Conservation (phyloP, 1,140 invertebrate species). For the Psix sp. region DNA sequence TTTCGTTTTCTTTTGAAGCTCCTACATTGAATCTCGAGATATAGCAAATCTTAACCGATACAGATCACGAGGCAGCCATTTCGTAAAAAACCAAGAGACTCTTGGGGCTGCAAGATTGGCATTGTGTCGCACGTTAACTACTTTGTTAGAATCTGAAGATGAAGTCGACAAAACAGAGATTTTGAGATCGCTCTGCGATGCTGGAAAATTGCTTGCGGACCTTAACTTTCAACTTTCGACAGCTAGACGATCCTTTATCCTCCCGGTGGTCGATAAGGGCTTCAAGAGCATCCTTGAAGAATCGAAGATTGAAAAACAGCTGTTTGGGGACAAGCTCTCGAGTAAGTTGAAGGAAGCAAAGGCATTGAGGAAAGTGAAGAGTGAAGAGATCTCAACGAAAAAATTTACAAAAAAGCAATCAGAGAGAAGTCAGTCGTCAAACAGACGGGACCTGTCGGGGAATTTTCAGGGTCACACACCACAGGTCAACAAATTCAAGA, state of each 20-base stretch:
- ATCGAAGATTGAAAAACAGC: constrained; percentile 10
- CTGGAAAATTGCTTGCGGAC: too few relatives aligned
- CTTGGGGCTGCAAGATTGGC: constrained; percentile 1
- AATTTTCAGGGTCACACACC: constrained; percentile 7
- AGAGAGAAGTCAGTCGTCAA: constrained; percentile 15
- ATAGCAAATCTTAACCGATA: constrained; percentile 13
- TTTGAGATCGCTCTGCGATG: not conserved
- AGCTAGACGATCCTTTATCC: constrained; percentile 34
- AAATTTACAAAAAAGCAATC: constrained; percentile 4
- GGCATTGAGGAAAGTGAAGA: constrained; percentile 3
- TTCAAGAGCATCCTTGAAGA: constrained; percentile 35
- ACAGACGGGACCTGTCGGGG: constrained; percentile 9
- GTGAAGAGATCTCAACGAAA: constrained; percentile 14
- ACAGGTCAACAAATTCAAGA: constrained; percentile 17
- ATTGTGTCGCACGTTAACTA: not conserved
- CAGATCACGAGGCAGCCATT: constrained; percentile 9
- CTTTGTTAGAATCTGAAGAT: not conserved
- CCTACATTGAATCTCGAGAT: constrained; percentile 12
- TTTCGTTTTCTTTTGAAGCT: constrained; percentile 9
- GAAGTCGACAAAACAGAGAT: not conserved
- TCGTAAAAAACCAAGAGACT: constrained; percentile 11
- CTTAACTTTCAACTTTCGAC: constrained; percentile 20
- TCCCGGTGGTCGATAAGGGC: constrained; percentile 29
- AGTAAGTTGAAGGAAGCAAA: constrained; percentile 19
- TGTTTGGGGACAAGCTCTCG: constrained; percentile 26